Evolutionary conservation across 1,140 invertebrate species (phyloP), one percentile per base, ranked within the genome.

Genomic region (Leptinotarsa undecemlineata): DNA sequence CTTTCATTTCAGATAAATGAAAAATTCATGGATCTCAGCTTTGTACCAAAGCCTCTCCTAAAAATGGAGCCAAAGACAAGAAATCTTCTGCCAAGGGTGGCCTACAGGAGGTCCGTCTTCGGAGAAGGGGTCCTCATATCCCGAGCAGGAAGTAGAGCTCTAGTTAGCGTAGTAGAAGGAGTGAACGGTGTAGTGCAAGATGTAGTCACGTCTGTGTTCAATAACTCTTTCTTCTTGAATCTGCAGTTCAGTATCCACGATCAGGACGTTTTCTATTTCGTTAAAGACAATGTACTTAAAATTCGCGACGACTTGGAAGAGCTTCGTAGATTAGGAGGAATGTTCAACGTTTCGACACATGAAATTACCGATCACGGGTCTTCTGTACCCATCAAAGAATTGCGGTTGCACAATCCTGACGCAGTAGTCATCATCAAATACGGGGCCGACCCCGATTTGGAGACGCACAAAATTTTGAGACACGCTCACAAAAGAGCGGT

Each of bases 191-290:
- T 97, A 2, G 92, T 96, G 0, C 94, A 95, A 84, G 95, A 97
- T 82, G 94, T 98, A 1, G 94, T 97, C 0, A 95, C 94, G 1
- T 95, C 95, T 0, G 94, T 98, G 8, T 94, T 98, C 81, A 98
- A 98, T 84, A 95, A 95, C 81, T 97, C 96, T 0, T 93, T 92
- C 83, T 94, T 97, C 86, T 84, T 98, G n/a, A 94, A 97, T 75
- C 86, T 98, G 0, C 94, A 96, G 85, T 96, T 97, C 80, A 96
- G 92, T 77, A 95, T 96, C 57, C 94, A 96, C 80, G 95, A 95
- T 85, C 90, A 96, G 87, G 96, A 98, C 81, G 92, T 96, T 0
- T 97, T 98, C 86, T 98, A 98, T 82, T 97, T 98, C 85, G 94
- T 98, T 1, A 98, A 98, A 85, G 94, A 96, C 79, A 96, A 95